Conservation (phyloP, 2,888 invertebrate species). For the Protophormia terraenovae region DNA sequence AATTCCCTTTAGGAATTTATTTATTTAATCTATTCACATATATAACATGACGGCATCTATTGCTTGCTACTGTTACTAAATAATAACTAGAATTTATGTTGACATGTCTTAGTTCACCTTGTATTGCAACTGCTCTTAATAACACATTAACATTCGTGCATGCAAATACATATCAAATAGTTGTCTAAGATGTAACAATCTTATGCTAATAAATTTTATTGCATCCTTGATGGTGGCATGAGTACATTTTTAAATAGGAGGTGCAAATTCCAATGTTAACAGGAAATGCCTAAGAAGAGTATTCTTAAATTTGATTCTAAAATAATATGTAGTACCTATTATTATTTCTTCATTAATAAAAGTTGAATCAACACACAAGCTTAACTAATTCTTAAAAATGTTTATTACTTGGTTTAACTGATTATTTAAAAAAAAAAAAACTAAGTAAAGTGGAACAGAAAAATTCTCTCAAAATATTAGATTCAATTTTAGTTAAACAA, state of each 20-base stretch:
- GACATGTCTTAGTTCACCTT: not conserved
- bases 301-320: not conserved
- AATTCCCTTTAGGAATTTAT: conserved; percentile 11
- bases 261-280: not conserved
- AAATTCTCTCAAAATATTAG: too few relatives aligned
- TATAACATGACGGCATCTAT: not conserved
- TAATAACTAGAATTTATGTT: conserved; percentile 6
- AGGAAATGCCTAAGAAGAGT: not conserved
- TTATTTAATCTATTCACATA: conserved; percentile 9
- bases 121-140: not conserved
- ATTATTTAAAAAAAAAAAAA: too few relatives aligned
- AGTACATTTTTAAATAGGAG: not conserved
- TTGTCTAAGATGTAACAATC: not conserved
- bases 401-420: too few relatives aligned
- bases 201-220: conserved; percentile 3
- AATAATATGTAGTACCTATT: too few relatives aligned
- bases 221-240: not conserved
- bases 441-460: too few relatives aligned
- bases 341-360: too few relatives aligned
- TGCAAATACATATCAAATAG: not conserved
- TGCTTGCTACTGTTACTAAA: not conserved
- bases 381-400: too few relatives aligned
- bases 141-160: not conserved
- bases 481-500: too few relatives aligned
- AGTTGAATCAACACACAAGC: too few relatives aligned